phyloP scores from a whole-genome alignment of 1,140 invertebrate species.

The Popillia japonica region DNA sequence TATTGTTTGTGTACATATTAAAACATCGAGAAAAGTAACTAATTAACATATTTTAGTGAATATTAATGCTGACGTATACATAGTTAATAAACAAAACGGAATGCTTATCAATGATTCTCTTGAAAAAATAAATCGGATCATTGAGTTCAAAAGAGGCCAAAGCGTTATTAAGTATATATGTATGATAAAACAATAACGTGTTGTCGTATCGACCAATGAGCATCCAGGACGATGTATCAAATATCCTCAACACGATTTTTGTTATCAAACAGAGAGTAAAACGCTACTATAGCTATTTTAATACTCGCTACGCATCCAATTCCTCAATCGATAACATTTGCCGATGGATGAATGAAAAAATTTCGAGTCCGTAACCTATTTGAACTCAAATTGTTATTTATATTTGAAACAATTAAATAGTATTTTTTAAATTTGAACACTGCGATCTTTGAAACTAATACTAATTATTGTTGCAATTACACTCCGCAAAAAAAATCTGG shows the following conservation, averaged over 20 bases:
- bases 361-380: background rate
- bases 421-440: no score
- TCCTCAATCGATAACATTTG: background rate
- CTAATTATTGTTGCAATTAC: no score
- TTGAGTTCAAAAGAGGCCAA: conserved; percentile 17
- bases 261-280: background rate
- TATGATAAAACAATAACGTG: conserved; percentile 23
- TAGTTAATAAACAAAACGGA: background rate
- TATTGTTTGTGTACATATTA: no score
- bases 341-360: background rate
- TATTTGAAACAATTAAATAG: background rate
- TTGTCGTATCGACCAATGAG: background rate
- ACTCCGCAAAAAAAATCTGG: no score
- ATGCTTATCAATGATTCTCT: background rate
- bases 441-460: no score
- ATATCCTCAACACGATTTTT: background rate
- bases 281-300: background rate
- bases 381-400: background rate
- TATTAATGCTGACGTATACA: background rate
- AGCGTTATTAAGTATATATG: background rate
- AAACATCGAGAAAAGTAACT: no score
- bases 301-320: background rate
- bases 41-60: no score
- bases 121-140: conserved; percentile 9
- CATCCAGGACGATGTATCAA: conserved; percentile 1